A percentile compares a stretch with the other conserved stretches of the same genome.
phyloP scores from a whole-genome alignment of 2,888 invertebrate species.

The Onchidella celtica region DNA sequence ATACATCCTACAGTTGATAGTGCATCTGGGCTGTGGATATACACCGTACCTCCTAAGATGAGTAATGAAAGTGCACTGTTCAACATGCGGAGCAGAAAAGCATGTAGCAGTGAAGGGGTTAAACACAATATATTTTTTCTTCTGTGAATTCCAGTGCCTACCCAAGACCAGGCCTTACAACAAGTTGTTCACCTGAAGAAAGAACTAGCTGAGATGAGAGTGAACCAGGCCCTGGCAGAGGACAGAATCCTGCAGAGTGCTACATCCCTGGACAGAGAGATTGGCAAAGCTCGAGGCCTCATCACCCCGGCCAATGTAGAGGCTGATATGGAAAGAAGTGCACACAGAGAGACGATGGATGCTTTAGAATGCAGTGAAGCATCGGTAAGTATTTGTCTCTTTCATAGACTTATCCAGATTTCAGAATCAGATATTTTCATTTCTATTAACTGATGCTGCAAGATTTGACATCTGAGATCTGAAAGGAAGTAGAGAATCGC shows the following conservation, averaged over 20 bases:
- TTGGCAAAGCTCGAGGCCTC: constrained; percentile 71
- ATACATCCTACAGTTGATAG: no score
- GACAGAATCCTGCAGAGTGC: constrained; percentile 62
- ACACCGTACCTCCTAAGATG: no score
- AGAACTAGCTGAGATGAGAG: constrained; percentile 79
- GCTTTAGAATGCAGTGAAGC: constrained; percentile 78
- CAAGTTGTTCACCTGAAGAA: constrained; percentile 79
- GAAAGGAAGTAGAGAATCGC: not conserved
- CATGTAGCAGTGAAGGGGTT: no score
- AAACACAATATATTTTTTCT: no score
- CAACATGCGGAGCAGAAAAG: no score
- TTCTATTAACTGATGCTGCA: no score
- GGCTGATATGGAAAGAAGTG: constrained; percentile 76
- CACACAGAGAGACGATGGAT: constrained; percentile 78
- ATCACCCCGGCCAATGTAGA: constrained; percentile 66
- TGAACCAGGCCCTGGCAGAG: constrained; percentile 72
- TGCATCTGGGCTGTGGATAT: no score
- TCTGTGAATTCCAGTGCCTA: constrained; percentile 76
- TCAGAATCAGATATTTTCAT: no score
- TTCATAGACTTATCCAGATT: no score
- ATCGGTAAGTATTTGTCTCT: constrained; percentile 70
- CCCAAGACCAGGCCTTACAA: constrained; percentile 78
- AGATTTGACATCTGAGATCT: no score
- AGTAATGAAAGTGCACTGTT: no score
- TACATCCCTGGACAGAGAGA: constrained; percentile 69